Percentiles rank a stretch among this genome's conserved stretches.
Conservation (phyloP, 1,140 invertebrate species). For the Acromyrmex heyeri region DNA sequence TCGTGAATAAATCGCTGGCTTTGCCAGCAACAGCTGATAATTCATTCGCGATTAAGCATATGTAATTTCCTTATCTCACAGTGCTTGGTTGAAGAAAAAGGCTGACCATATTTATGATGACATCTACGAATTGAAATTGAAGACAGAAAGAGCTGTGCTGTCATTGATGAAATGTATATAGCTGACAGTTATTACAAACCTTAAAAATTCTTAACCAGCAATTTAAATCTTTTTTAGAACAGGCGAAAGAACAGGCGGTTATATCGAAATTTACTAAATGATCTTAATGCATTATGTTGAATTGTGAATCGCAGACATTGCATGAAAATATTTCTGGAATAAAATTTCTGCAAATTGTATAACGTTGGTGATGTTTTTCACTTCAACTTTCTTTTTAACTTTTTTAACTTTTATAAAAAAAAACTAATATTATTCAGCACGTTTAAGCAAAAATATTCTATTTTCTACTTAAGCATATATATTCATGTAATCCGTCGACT, state of each 20-base stretch:
- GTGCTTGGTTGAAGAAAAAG: background rate
- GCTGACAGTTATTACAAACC: background rate
- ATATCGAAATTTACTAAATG: background rate
- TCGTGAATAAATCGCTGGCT: conserved; percentile 10
- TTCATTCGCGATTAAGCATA: conserved; percentile 27
- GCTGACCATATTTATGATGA: background rate
- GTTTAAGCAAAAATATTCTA: background rate
- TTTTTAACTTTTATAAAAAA: background rate
- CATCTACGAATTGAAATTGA: background rate
- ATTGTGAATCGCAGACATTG: background rate
- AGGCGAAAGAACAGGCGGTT: background rate
- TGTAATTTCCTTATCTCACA: background rate
- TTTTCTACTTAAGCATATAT: background rate
- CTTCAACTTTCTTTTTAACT: background rate
- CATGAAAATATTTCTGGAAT: background rate
- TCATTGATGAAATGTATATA: background rate
- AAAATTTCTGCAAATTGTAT: background rate
- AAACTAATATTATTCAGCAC: background rate
- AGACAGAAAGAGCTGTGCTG: background rate
- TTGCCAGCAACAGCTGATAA: conserved; percentile 11
- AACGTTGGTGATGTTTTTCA: background rate
- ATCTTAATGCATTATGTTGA: background rate
- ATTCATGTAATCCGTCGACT: background rate
- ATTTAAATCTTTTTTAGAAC: background rate
- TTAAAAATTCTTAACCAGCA: background rate